Percentiles rank a stretch among this genome's conserved stretches.
Conservation (phyloP, 2,888 invertebrate species). For the Acrobasis repandana region DNA sequence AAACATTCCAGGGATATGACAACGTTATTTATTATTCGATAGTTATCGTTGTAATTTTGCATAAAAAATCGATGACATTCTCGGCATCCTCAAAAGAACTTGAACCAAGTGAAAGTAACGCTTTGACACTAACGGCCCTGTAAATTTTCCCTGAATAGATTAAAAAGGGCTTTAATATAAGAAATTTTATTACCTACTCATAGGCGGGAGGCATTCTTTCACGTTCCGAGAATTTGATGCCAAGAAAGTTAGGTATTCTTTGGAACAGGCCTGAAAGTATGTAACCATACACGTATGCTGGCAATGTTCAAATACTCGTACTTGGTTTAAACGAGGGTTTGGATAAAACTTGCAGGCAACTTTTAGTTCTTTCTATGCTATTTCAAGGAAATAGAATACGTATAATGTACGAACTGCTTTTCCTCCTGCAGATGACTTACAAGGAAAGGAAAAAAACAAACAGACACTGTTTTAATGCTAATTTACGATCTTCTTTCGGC, state of each 20-base stretch:
- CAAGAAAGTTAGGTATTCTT: constrained; percentile 27
- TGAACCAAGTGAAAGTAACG: constrained; percentile 47
- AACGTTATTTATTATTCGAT: background rate
- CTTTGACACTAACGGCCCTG: constrained; percentile 58
- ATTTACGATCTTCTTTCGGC: no score
- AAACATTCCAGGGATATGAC: background rate
- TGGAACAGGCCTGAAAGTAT: background rate
- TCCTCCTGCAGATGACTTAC: no score
- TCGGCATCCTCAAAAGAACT: constrained; percentile 44
- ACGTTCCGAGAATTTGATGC: constrained; percentile 27
- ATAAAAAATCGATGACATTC: constrained; percentile 48
- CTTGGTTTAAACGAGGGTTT: no score
- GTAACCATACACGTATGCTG: no score
- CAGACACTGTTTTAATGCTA: no score
- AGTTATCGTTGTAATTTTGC: constrained; percentile 34
- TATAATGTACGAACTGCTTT: no score
- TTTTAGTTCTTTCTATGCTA: no score
- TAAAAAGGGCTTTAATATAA: constrained; percentile 54
- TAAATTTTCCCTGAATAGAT: constrained; percentile 58
- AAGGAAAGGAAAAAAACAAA: no score
- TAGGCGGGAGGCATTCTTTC: constrained; percentile 33
- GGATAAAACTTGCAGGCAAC: no score
- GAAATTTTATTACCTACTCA: constrained; percentile 31
- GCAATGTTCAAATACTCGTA: no score
- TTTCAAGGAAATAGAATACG: no score